Evolutionary conservation across 37 sponge, comb jelly and placozoan genomes (phyloP).

Genomic region (Ianthella basta): DNA sequence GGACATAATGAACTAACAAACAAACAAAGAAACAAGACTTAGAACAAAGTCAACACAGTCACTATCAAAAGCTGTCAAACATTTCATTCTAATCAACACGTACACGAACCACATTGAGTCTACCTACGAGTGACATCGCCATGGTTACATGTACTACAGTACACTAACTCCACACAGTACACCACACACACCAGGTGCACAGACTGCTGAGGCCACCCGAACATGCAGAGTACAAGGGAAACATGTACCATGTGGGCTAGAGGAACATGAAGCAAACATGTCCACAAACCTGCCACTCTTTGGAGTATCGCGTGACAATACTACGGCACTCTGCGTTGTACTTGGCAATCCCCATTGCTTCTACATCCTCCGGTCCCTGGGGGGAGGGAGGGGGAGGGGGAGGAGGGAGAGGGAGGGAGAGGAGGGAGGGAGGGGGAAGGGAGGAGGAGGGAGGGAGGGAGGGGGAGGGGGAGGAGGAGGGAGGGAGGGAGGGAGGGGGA

Average conservation of each 20-base stretch:
- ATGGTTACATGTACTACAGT: not conserved
- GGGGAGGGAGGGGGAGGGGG: too few species aligned
- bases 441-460: too few species aligned
- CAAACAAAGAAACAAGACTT: too few species aligned
- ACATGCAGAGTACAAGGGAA: not conserved
- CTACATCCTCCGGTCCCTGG: slow-evolving; percentile 85
- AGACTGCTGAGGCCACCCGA: too few species aligned
- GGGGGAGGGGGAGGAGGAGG: not conserved
- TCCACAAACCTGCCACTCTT: slow-evolving; percentile 90
- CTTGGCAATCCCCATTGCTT: slow-evolving; percentile 92
- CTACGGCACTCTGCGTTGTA: slow-evolving; percentile 95
- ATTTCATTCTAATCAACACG: too few species aligned
- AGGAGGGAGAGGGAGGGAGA: too few species aligned
- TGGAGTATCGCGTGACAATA: slow-evolving; percentile 95
- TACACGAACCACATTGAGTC: not conserved
- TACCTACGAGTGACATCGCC: not conserved
- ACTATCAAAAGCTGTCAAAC: not conserved
- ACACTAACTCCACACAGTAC: not conserved
- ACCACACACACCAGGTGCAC: not conserved
- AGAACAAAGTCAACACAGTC: not conserved
- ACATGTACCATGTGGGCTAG: not conserved
- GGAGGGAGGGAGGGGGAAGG: too few species aligned
- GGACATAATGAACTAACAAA: slow-evolving; percentile 65
- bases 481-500: not conserved
- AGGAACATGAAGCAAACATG: not conserved